Percentiles rank a stretch among this genome's conserved stretches.
These are phyloP conservation scores for Pandemis cinnamomeana DNA, from an alignment of 2,888 invertebrate species.

Conservation along the genomic window DNA sequence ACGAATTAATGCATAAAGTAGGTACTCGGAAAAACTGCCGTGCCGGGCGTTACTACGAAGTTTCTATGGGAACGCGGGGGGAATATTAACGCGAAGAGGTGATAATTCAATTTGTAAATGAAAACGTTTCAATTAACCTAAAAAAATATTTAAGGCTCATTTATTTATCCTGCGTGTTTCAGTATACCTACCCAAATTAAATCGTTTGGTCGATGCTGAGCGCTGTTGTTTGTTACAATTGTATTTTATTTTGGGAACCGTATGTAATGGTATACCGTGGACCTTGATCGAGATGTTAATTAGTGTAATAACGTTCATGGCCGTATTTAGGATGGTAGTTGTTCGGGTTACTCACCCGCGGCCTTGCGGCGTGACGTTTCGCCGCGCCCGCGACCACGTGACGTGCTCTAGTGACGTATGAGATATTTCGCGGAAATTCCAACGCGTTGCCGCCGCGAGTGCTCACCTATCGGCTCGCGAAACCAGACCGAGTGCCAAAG, in stretches of 20 bases:
- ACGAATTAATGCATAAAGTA: constrained; percentile 47
- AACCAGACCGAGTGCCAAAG: constrained; percentile 40
- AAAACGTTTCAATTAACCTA: neutral
- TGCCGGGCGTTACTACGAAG: constrained; percentile 47
- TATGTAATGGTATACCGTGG: constrained; percentile 9
- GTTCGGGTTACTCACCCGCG: constrained; percentile 51
- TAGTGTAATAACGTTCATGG: constrained; percentile 44
- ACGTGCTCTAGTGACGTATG: constrained; percentile 71
- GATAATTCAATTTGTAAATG: constrained; percentile 39
- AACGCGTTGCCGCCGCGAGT: constrained; percentile 63
- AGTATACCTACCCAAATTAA: neutral
- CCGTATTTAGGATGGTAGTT: constrained; percentile 52
- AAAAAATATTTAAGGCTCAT: constrained; percentile 7
- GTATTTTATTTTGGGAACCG: constrained; percentile 8
- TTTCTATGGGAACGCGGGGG: constrained; percentile 40
- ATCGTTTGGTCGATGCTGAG: neutral
- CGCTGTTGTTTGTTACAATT: constrained; percentile 6
- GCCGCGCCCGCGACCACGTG: constrained; percentile 56
- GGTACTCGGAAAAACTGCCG: constrained; percentile 50
- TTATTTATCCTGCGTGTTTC: constrained; percentile 4
- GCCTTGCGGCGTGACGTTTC: constrained; percentile 74
- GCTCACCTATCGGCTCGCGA: constrained; percentile 46
- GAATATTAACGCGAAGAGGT: constrained; percentile 37
- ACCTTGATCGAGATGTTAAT: constrained; percentile 19
- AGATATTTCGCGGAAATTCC: constrained; percentile 82